phyloP scores from a whole-genome alignment of 2,797 vertebrate species.

The Miichthys miiuy region DNA sequence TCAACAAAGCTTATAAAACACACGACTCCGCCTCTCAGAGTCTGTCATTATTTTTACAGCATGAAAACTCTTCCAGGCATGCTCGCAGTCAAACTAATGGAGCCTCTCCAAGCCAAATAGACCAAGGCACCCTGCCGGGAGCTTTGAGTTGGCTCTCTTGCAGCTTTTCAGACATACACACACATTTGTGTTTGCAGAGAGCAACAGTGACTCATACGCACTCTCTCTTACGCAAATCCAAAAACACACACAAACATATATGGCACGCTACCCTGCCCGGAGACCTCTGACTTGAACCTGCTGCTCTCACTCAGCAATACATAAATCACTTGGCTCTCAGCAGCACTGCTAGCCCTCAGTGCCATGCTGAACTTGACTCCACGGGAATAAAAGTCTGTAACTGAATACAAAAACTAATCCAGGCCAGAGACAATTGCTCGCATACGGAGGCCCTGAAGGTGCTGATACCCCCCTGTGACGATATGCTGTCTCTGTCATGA shows the following conservation, averaged over 20 bases:
- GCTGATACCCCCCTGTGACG: conserved; percentile 71
- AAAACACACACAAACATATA: conserved; percentile 62
- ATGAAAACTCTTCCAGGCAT: conserved; percentile 63
- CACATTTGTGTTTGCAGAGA: conserved; percentile 61
- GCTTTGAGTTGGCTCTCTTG: conserved; percentile 53
- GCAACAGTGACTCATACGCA: conserved; percentile 49
- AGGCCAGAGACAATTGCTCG: conserved; percentile 83
- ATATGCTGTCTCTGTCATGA: conserved; percentile 67
- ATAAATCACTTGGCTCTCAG: conserved; percentile 84
- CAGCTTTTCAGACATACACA: conserved; percentile 56
- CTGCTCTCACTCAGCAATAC: conserved; percentile 87
- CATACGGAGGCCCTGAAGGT: conserved; percentile 74
- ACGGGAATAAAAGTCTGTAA: conserved; percentile 85
- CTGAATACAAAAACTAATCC: conserved; percentile 85
- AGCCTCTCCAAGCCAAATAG: conserved; percentile 73
- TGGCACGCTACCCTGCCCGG: conserved; percentile 68
- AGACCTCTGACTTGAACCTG: conserved; percentile 87
- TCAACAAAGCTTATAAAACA: conserved; percentile 30
- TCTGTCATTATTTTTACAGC: conserved; percentile 67
- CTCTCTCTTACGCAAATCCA: conserved; percentile 46
- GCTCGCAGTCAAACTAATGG: conserved; percentile 64
- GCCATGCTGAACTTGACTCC: conserved; percentile 84
- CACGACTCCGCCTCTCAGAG: conserved; percentile 51
- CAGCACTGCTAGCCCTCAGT: conserved; percentile 75
- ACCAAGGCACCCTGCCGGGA: conserved; percentile 70